Evolutionary conservation across 37 sponge, comb jelly and placozoan species (phyloP).

Genomic region (Mnemiopsis leidyi): DNA sequence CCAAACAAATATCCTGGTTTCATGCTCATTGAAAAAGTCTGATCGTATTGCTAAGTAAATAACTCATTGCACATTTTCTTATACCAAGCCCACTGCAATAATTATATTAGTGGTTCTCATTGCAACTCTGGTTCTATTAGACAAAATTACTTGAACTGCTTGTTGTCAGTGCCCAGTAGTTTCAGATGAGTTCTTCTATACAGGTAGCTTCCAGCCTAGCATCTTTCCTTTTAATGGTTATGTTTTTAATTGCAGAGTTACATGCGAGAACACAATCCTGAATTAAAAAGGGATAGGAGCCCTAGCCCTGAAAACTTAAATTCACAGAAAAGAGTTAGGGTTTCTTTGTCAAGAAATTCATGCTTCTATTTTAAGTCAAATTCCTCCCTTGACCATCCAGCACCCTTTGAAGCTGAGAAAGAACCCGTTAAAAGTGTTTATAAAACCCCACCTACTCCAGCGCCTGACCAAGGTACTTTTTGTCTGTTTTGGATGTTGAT

Average conservation of each 20-base stretch:
- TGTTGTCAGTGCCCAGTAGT: too few species aligned
- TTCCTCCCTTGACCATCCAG: constrained; percentile 20
- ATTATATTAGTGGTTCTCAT: too few species aligned
- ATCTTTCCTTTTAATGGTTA: too few species aligned
- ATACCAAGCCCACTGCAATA: too few species aligned
- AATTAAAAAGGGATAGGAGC: background rate
- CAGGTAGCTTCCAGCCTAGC: too few species aligned
- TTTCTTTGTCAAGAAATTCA: constrained; percentile 1
- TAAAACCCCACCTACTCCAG: constrained; percentile 19
- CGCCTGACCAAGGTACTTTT: background rate
- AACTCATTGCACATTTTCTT: too few species aligned
- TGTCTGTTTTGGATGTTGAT: background rate
- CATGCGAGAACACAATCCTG: background rate
- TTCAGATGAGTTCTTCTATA: too few species aligned
- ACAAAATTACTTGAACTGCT: too few species aligned
- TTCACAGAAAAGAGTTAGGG: background rate
- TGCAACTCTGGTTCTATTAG: too few species aligned
- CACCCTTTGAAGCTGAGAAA: constrained; percentile 17
- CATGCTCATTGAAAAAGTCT: too few species aligned
- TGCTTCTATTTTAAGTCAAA: background rate
- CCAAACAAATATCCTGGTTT: too few species aligned
- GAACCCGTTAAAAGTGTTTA: constrained; percentile 15
- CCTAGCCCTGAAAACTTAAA: background rate
- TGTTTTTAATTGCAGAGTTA: constrained; percentile 44
- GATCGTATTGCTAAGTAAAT: too few species aligned